Evolutionary conservation across 2,113 vertebrate genomes (phyloP), one percentile per base, ranked within the genome.

Genomic region (Pseudopipra pipra): DNA sequence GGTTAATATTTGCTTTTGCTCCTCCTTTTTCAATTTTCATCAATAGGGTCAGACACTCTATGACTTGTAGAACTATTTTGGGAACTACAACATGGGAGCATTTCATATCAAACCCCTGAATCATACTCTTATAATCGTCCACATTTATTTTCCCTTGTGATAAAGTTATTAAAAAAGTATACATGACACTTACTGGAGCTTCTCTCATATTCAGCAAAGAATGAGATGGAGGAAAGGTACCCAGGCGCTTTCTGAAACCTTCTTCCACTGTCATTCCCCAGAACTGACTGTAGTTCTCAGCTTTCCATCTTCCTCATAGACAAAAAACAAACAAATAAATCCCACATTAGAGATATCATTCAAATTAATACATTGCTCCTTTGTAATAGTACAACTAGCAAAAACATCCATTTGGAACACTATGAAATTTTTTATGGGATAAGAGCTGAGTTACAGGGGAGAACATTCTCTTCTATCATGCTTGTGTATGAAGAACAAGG

Each of bases 261-360:
- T 98, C 98, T 88, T 97, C 97, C 67, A 98, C 75, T 51, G 97
- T 98, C 98, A 98, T 98, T 87, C 97, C 98, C 98, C 98, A 98
- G 85, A 98, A 98, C 15, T 98, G 97, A 47, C 96, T 98, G 47
- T 98, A 98, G 92, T 98, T 98, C 47, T 96, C 90, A 46, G 98
- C 98, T 95, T 97, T 98, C 98, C 98, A 98, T 84, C 98, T 98
- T 94, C 74, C 96, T 96, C 96, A 70, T 31, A 95, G 75, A 91
- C 5, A 74, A 16, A 94, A 96, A 79, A 49, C 8, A 77, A 46
- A 19, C 16, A 90, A 70, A 35, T 8, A 77, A 90, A 68, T 33
- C 3, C 23, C 33, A 33, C 9, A 19, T 94, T 87, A 82, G 28
- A 44, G 21, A 67, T 55, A 63, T 5, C 11, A 43, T 10, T 95